Evolutionary conservation across 2,888 invertebrate species (phyloP).

Genomic region (Aspidapion aeneum): DNA sequence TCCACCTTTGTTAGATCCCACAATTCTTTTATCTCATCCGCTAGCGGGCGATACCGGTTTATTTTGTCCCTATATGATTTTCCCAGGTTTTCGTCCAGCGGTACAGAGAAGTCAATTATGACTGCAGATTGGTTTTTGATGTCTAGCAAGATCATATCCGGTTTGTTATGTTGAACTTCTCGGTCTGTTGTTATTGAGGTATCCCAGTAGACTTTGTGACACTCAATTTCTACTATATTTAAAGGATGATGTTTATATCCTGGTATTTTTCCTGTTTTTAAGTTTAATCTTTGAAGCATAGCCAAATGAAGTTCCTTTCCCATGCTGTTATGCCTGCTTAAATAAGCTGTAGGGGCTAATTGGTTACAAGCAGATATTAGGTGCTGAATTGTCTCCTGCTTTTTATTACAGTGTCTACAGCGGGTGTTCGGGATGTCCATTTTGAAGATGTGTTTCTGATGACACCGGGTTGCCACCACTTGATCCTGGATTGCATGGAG

Average conservation of each 20-base stretch:
- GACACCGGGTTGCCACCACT: background rate
- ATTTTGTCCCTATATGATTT: background rate
- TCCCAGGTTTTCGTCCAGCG: no score
- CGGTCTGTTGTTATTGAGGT: background rate
- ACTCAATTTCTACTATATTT: background rate
- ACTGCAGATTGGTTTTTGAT: background rate
- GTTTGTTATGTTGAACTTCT: background rate
- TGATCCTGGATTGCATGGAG: background rate
- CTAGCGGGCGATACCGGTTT: conserved; percentile 1
- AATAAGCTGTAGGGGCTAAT: background rate
- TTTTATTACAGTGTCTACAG: background rate
- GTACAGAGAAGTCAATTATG: no score
- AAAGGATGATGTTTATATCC: background rate
- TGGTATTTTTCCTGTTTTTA: background rate
- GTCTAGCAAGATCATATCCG: conserved; percentile 1
- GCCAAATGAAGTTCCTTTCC: background rate
- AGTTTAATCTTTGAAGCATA: background rate
- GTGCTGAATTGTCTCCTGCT: background rate
- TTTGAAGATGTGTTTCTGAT: background rate
- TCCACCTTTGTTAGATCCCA: background rate
- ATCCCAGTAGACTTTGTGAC: background rate
- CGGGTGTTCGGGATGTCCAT: no score
- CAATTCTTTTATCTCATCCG: conserved; percentile 1
- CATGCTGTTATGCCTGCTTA: background rate
- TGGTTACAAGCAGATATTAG: background rate